phyloP scores from a whole-genome alignment of 1,140 invertebrate species.

The Psilanteris sp. region DNA sequence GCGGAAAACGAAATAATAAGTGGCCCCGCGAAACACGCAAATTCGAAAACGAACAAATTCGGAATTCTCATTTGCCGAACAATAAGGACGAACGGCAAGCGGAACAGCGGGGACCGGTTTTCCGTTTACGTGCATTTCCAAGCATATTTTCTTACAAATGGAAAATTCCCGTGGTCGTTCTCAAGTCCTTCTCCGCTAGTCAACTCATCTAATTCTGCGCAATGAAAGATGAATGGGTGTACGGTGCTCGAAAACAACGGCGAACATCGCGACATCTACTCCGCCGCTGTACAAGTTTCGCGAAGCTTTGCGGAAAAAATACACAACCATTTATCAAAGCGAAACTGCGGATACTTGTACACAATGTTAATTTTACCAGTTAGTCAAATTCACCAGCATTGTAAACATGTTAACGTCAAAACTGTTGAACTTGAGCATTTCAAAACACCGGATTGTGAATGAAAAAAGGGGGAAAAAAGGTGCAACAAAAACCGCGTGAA shows the following conservation, averaged over 20 bases:
- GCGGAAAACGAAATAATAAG: too few species aligned
- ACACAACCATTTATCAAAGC: slow-evolving; percentile 24
- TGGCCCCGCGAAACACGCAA: too few species aligned
- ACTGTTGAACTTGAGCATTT: neutral
- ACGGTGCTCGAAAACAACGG: slow-evolving; percentile 31
- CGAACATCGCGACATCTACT: slow-evolving; percentile 22
- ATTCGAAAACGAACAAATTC: slow-evolving; percentile 22
- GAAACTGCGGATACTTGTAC: slow-evolving; percentile 4
- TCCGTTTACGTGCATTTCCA: slow-evolving; percentile 64
- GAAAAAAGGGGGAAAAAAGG: too few species aligned
- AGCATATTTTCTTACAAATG: slow-evolving; percentile 74
- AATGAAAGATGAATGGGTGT: slow-evolving; percentile 67
- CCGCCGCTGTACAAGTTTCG: slow-evolving; percentile 12
- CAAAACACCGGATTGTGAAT: slow-evolving; percentile 6
- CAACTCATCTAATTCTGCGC: slow-evolving; percentile 65
- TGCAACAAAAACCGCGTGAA: too few species aligned
- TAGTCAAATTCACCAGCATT: slow-evolving; percentile 10
- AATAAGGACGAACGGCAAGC: slow-evolving; percentile 65
- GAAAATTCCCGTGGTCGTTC: slow-evolving; percentile 66
- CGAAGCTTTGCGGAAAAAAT: slow-evolving; percentile 15
- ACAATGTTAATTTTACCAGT: slow-evolving; percentile 14
- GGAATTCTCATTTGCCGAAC: slow-evolving; percentile 64
- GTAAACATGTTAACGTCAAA: slow-evolving; percentile 8
- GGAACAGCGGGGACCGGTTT: slow-evolving; percentile 25
- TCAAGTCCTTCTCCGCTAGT: slow-evolving; percentile 27